phyloP scores from a whole-genome alignment of 2,888 invertebrate species.

The Silvanus unidentatus region DNA sequence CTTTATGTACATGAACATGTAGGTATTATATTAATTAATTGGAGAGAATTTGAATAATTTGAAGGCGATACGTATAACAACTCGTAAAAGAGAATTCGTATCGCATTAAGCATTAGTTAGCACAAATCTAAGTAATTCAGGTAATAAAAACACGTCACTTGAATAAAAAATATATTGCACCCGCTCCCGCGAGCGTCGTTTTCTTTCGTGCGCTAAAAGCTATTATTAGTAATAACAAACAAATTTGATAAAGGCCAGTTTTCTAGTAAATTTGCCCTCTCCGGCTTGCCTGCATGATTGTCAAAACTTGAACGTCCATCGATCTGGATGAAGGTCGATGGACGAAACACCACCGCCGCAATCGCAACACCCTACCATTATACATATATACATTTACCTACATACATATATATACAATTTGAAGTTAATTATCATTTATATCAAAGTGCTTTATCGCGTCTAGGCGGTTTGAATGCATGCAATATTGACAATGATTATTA shows the following conservation, averaged over 20 bases:
- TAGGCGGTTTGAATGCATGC: neutral
- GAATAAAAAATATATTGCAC: constrained; percentile 8
- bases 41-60: no score
- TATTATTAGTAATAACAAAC: neutral
- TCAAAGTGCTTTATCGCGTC: no score
- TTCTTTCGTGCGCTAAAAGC: constrained; percentile 6
- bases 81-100: no score
- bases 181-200: constrained; percentile 24
- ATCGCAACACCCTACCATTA: neutral
- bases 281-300: constrained; percentile 31
- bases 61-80: no score
- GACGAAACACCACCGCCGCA: constrained; percentile 9
- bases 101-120: no score
- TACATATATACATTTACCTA: no score
- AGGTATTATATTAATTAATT: no score
- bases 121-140: no score
- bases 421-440: no score
- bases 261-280: constrained; percentile 17
- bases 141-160: neutral
- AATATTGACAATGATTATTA: constrained; percentile 10
- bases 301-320: constrained; percentile 18
- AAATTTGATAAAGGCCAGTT: neutral
- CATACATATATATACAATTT: no score
- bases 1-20: no score
- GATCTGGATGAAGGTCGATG: constrained; percentile 16